A percentile compares a stretch with the other conserved stretches of the same genome.
phyloP scores from a whole-genome alignment of 2,797 vertebrate genomes.

The Florisuga fusca region DNA sequence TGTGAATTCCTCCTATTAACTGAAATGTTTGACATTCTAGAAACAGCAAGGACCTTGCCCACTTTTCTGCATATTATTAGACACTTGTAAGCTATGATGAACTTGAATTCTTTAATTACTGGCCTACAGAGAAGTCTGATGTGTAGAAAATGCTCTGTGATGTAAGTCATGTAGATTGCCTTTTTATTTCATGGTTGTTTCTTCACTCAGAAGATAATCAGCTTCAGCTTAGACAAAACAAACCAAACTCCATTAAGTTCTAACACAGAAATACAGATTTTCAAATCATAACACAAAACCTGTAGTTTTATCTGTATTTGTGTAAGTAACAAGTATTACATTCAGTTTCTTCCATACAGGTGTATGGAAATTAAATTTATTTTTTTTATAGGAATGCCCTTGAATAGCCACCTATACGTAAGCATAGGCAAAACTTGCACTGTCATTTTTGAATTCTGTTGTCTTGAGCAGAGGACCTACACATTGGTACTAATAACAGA shows the following conservation, averaged over 20 bases:
- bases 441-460: not conserved
- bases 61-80: not conserved
- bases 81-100: not conserved
- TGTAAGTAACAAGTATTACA: not conserved
- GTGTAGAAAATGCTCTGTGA: not conserved
- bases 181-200: not conserved
- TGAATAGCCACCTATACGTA: not conserved
- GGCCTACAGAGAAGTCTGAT: not conserved
- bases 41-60: not conserved
- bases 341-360: not conserved
- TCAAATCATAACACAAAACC: not conserved
- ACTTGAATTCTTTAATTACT: not conserved
- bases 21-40: not conserved
- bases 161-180: not conserved
- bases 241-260: not conserved
- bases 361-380: not conserved
- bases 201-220: not conserved
- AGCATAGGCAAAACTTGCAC: not conserved
- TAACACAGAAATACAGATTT: not conserved
- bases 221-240: not conserved
- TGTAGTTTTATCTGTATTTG: not conserved
- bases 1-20: not conserved
- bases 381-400: not conserved
- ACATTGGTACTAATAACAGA: not conserved
- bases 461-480: not conserved